Conservation (phyloP, 2,113 vertebrate species). For the Mormyrus lacerda region DNA sequence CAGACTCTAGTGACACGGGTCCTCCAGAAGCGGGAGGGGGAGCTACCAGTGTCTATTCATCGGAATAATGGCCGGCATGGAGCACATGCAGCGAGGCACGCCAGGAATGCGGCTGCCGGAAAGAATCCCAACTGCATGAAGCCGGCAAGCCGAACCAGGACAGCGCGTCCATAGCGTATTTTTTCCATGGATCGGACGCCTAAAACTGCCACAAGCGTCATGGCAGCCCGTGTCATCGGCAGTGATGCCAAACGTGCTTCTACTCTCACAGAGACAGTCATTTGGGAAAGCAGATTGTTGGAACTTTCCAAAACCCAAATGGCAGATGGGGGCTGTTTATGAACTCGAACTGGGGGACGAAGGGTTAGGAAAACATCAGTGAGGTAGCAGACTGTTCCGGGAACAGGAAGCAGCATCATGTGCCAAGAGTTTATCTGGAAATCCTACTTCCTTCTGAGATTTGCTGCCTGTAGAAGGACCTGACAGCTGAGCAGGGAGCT, state of each 20-base stretch:
- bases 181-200: not conserved
- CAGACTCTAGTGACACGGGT: not conserved
- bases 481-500: not conserved
- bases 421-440: not conserved
- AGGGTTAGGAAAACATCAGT: not conserved
- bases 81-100: not conserved
- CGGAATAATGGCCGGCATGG: not conserved
- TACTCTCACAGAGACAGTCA: not conserved
- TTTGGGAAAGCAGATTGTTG: not conserved
- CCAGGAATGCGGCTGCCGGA: not conserved
- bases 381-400: not conserved
- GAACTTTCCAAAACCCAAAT: not conserved
- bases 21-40: not conserved
- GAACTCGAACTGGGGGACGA: not conserved
- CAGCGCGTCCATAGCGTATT: not conserved
- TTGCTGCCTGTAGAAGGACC: not conserved
- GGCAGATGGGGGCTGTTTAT: not conserved
- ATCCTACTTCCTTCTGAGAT: not conserved
- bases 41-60: not conserved
- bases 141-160: not conserved
- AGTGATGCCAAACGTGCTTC: not conserved
- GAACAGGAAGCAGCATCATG: not conserved
- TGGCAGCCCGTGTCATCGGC: not conserved
- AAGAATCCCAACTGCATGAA: not conserved
- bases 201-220: not conserved